Conservation (phyloP, 2,797 vertebrate species). For the Rhinatrema bivittatum region DNA sequence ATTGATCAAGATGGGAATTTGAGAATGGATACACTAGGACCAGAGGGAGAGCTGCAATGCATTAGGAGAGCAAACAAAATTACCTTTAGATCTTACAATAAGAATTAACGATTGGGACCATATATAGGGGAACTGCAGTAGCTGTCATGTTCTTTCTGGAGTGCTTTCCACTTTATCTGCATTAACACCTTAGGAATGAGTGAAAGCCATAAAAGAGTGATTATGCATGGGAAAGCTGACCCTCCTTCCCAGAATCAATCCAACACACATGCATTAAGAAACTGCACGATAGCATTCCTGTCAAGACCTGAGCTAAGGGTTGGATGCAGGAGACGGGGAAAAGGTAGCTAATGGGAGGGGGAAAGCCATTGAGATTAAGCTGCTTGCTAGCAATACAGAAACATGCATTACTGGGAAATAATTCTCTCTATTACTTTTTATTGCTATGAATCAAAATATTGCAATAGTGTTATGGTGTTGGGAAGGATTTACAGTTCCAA, state of each 20-base stretch:
- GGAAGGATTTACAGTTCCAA: too few relatives aligned
- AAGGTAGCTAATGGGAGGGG: not conserved
- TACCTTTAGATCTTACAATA: constrained; percentile 62
- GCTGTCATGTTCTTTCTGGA: constrained; percentile 45
- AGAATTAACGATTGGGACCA: constrained; percentile 56
- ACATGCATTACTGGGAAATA: not conserved
- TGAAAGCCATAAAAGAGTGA: constrained; percentile 60
- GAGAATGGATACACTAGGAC: constrained; percentile 52
- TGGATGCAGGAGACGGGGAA: constrained; percentile 1
- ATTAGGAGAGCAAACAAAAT: constrained; percentile 72
- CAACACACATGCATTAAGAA: constrained; percentile 12
- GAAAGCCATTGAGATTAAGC: not conserved
- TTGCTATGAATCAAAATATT: too few relatives aligned
- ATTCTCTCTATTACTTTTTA: too few relatives aligned
- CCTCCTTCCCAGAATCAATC: constrained; percentile 45
- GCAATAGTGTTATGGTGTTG: too few relatives aligned
- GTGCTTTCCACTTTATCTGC: constrained; percentile 69
- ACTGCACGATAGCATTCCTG: constrained; percentile 8
- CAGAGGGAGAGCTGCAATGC: constrained; percentile 55
- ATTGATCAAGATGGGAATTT: constrained; percentile 71
- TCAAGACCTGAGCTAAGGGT: constrained; percentile 2
- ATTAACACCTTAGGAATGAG: constrained; percentile 63
- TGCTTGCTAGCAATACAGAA: not conserved
- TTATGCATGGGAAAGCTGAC: constrained; percentile 53
- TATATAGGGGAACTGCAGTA: constrained; percentile 22